Percentiles rank a stretch among this genome's conserved stretches.
Conservation (phyloP, 2,888 invertebrate species). For the Ophion ellenae region DNA sequence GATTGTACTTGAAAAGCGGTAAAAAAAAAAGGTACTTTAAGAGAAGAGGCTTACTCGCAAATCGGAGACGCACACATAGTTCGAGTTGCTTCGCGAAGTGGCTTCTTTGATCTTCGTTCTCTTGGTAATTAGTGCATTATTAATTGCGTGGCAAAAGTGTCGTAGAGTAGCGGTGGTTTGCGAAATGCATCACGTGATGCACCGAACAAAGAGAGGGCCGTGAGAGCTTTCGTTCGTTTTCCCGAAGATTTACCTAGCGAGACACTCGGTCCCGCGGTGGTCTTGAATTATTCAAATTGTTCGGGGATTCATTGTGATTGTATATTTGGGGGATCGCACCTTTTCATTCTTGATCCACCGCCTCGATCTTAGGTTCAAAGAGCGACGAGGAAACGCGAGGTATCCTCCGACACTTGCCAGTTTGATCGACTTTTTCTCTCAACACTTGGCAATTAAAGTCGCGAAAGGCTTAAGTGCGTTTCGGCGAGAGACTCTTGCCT, state of each 20-base stretch:
- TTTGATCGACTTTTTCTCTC: neutral
- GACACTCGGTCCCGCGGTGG: neutral
- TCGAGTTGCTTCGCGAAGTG: neutral
- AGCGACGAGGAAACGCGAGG: neutral
- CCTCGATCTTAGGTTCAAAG: neutral
- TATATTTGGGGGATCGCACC: neutral
- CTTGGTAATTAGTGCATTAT: neutral
- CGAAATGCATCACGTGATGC: neutral
- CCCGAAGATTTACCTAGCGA: neutral
- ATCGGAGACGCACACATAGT: neutral
- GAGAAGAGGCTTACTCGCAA: neutral
- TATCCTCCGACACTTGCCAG: neutral
- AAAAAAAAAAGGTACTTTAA: neutral
- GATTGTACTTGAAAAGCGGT: neutral
- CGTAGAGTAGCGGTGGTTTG: neutral
- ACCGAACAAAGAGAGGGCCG: neutral
- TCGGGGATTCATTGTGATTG: neutral
- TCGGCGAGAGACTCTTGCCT: neutral
- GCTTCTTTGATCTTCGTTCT: neutral
- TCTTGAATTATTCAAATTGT: neutral
- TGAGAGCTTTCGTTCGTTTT: neutral
- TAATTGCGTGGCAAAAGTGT: neutral
- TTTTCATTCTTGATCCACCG: neutral
- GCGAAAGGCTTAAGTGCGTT: conserved; percentile 4
- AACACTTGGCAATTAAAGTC: neutral